These are phyloP conservation scores for Chiridota heheva DNA, from an alignment of 35 echinoderm and acorn worm genomes.

Conservation along the genomic window DNA sequence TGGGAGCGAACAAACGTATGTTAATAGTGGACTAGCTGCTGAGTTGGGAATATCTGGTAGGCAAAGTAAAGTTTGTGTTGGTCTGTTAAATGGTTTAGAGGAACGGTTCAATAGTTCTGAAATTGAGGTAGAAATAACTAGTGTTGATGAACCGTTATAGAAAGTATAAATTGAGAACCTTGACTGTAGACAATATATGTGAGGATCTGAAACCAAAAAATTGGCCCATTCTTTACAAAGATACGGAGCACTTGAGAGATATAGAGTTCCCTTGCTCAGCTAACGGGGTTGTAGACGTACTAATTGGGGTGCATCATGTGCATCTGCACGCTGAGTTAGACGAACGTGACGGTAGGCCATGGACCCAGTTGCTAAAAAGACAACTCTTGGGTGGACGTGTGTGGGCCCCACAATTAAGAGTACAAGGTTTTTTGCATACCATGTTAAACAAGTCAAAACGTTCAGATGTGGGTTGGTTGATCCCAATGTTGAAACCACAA, in stretches of 20 bases:
- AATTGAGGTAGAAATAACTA: conserved; percentile 10
- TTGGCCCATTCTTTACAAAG: neutral
- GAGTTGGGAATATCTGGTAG: conserved; percentile 8
- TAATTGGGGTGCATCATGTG: conserved; percentile 26
- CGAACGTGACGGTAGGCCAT: neutral
- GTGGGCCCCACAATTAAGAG: conserved; percentile 2
- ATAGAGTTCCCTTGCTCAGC: conserved; percentile 17
- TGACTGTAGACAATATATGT: conserved; percentile 43
- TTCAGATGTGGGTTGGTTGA: neutral
- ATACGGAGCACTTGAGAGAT: conserved; percentile 32
- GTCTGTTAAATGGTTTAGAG: conserved; percentile 13
- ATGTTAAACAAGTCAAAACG: conserved; percentile 24
- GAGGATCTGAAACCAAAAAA: conserved; percentile 4
- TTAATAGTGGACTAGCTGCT: conserved; percentile 5
- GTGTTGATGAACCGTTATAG: neutral
- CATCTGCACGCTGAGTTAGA: conserved; percentile 5
- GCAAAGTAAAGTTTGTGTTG: neutral
- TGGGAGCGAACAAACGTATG: conserved; percentile 38
- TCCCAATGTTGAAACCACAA: neutral
- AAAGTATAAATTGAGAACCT: neutral
- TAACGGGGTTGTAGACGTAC: conserved; percentile 12
- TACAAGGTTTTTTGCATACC: neutral
- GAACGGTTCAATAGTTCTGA: conserved; percentile 11
- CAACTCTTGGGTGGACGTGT: conserved; percentile 51
- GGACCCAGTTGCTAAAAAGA: conserved; percentile 41